A percentile compares a stretch with the other conserved stretches of the same genome.
Conservation (phyloP, 1,140 invertebrate genomes). For the Pissodes strobi region DNA sequence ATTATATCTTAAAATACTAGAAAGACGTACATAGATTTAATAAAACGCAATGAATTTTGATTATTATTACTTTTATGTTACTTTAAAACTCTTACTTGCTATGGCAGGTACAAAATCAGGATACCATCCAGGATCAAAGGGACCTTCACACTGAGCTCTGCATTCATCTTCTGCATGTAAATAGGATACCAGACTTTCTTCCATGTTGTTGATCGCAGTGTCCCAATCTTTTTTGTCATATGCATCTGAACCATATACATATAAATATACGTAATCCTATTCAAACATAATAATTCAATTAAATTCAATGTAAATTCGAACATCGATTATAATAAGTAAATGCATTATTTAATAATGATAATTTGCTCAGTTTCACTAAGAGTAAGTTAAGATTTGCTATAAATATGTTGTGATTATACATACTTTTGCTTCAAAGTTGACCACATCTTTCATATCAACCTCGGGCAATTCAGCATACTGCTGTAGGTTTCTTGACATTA, state of each 20-base stretch:
- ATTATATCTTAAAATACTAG: background rate
- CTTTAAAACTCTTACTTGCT: conserved; percentile 61
- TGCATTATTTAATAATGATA: too few species aligned
- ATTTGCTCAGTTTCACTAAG: too few species aligned
- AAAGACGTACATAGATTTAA: background rate
- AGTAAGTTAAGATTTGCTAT: too few species aligned
- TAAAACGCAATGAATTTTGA: too few species aligned
- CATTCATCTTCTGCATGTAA: conserved; percentile 71
- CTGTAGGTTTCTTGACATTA: conserved; percentile 66
- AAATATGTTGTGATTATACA: too few species aligned
- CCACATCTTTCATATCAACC: conserved; percentile 64
- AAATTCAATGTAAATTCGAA: too few species aligned
- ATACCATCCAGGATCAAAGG: conserved; percentile 70
- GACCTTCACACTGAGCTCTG: conserved; percentile 71
- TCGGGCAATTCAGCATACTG: conserved; percentile 67
- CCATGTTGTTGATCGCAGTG: conserved; percentile 66
- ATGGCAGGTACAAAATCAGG: conserved; percentile 71
- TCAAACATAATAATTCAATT: too few species aligned
- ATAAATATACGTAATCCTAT: conserved; percentile 63
- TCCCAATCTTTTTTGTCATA: conserved; percentile 69
- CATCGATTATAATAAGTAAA: too few species aligned
- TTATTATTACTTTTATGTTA: too few species aligned
- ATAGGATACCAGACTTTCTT: conserved; percentile 68
- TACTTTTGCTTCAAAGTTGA: conserved; percentile 70
- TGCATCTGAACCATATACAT: conserved; percentile 65